Percentiles rank a stretch among this genome's conserved stretches.
phyloP scores from a whole-genome alignment of 2,113 vertebrate genomes.

The Protobothrops flavoviridis region DNA sequence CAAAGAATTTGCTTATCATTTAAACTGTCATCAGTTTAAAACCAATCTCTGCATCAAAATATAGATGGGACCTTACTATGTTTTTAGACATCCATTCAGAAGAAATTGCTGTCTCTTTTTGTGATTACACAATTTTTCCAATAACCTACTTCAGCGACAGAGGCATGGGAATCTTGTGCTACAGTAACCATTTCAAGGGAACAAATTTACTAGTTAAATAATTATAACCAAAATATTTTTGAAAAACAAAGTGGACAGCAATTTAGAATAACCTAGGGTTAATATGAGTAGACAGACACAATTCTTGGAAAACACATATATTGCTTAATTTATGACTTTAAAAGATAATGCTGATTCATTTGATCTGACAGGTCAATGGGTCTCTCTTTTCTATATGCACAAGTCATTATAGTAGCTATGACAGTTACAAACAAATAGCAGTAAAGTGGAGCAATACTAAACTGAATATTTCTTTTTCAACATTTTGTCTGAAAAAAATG shows the following conservation, averaged over 20 bases:
- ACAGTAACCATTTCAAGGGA: conserved; percentile 7
- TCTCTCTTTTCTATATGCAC: not conserved
- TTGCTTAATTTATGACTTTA: not conserved
- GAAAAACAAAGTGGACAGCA: not conserved
- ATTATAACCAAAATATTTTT: not conserved
- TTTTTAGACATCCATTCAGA: conserved; percentile 34
- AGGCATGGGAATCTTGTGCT: conserved; percentile 28
- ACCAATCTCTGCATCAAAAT: conserved; percentile 28
- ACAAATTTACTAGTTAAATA: not conserved
- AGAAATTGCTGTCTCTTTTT: conserved; percentile 42
- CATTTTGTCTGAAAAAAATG: not conserved
- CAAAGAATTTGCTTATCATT: not conserved
- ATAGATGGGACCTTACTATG: conserved; percentile 4
- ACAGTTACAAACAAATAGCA: not conserved
- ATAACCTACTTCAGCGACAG: not conserved
- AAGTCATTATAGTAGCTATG: not conserved
- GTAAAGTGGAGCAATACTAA: not conserved
- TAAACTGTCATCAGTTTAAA: conserved; percentile 20
- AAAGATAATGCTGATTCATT: not conserved
- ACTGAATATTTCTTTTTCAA: not conserved
- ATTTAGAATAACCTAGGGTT: not conserved
- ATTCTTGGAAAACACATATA: not conserved
- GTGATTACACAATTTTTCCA: conserved; percentile 48
- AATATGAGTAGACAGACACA: not conserved
- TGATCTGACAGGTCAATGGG: not conserved